Conservation (phyloP, 2,888 invertebrate species). For the Ophioninae sp. region DNA sequence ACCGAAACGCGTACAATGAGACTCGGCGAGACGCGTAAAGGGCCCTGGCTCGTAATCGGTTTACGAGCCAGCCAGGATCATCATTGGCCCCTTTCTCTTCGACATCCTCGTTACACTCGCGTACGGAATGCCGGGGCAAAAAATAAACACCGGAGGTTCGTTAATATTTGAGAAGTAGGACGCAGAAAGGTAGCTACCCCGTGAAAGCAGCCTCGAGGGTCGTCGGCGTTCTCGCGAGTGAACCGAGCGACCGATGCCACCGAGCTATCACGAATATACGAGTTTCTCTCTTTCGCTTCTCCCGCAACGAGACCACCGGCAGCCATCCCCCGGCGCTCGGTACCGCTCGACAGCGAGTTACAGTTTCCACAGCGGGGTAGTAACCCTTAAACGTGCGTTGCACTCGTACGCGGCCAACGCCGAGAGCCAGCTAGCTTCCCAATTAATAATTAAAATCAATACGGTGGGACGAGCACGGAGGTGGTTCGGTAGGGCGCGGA, state of each 20-base stretch:
- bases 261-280: constrained; percentile 60
- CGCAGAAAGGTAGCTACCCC: background rate
- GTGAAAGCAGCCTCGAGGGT: background rate
- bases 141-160: constrained; percentile 46
- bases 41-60: background rate
- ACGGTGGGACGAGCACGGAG: constrained; percentile 66
- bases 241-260: constrained; percentile 13
- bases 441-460: constrained; percentile 80
- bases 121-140: background rate
- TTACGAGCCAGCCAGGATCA: background rate
- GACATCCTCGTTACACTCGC: background rate
- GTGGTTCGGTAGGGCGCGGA: constrained; percentile 48
- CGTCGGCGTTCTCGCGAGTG: constrained; percentile 44
- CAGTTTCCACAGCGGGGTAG: constrained; percentile 57
- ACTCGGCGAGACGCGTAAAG: background rate
- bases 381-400: constrained; percentile 68
- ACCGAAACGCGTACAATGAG: background rate
- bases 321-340: constrained; percentile 20
- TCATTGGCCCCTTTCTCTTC: constrained; percentile 5
- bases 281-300: constrained; percentile 56
- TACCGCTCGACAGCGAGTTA: constrained; percentile 42
- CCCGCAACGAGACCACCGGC: too few species aligned
- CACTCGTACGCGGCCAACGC: constrained; percentile 55
- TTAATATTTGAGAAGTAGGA: constrained; percentile 57
- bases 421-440: constrained; percentile 68